These are phyloP conservation scores for Andrena hattorfiana DNA, from an alignment of 2,888 invertebrate species.

Conservation along the genomic window DNA sequence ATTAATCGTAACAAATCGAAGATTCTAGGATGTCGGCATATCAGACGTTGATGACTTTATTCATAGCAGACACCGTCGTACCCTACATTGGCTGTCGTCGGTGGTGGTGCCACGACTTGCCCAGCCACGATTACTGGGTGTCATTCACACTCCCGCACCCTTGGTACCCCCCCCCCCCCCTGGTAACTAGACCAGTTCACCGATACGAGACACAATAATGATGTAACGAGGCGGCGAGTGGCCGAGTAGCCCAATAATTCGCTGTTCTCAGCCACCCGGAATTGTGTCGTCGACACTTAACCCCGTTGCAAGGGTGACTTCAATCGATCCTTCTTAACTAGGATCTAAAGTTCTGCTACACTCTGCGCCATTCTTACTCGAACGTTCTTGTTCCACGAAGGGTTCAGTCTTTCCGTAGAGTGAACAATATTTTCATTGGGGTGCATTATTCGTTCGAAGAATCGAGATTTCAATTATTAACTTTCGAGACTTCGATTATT, in stretches of 20 bases:
- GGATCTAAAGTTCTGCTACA: neutral
- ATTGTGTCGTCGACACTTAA: constrained; percentile 51
- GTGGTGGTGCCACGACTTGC: constrained; percentile 59
- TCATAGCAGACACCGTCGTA: constrained; percentile 49
- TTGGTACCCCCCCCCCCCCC: neutral
- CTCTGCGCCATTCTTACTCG: neutral
- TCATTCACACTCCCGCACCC: constrained; percentile 9
- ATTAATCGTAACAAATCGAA: constrained; percentile 6
- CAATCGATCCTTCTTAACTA: constrained; percentile 37
- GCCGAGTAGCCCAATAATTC: constrained; percentile 64
- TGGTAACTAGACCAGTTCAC: constrained; percentile 53
- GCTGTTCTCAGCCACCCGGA: constrained; percentile 52
- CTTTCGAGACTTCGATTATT: no score
- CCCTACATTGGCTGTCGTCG: constrained; percentile 53
- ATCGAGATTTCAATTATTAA: no score
- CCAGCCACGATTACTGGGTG: constrained; percentile 57
- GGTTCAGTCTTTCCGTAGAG: neutral
- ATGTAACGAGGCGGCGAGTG: constrained; percentile 66
- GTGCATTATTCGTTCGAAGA: neutral
- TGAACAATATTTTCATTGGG: neutral
- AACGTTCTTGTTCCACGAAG: neutral
- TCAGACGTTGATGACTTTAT: constrained; percentile 39
- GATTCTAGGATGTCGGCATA: neutral
- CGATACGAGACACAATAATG: constrained; percentile 66
- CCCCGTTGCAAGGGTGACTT: constrained; percentile 17